Conservation (phyloP, 2,888 invertebrate species). For the Epistrophella euchroma region DNA sequence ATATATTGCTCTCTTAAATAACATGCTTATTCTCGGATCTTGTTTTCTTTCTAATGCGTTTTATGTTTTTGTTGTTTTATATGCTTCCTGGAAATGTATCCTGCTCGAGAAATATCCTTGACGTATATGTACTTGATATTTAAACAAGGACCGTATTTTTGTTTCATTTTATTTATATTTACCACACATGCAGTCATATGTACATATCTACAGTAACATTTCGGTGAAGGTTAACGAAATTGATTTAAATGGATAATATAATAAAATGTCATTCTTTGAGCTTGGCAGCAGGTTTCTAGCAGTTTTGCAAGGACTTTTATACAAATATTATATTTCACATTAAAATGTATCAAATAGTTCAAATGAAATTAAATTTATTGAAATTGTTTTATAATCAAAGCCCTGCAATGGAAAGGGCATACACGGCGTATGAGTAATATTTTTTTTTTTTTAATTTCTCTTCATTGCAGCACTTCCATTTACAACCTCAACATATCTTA, state of each 20-base stretch:
- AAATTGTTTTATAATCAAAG: background rate
- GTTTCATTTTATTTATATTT: background rate
- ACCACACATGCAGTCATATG: background rate
- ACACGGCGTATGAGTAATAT: slow-evolving; percentile 48
- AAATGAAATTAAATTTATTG: background rate
- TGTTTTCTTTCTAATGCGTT: background rate
- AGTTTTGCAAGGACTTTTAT: background rate
- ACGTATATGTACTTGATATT: slow-evolving; percentile 9
- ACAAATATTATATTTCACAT: background rate
- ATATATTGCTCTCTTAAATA: slow-evolving; percentile 55
- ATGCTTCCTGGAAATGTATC: slow-evolving; percentile 11
- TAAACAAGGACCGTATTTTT: slow-evolving; percentile 5
- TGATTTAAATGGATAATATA: slow-evolving; percentile 39
- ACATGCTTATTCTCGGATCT: slow-evolving; percentile 28
- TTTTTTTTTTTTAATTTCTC: slow-evolving; percentile 28
- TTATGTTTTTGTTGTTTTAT: slow-evolving; percentile 9
- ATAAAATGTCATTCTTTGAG: slow-evolving; percentile 20
- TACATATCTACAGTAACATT: background rate
- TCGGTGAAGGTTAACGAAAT: slow-evolving; percentile 19
- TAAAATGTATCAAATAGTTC: background rate
- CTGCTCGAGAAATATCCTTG: slow-evolving; percentile 35
- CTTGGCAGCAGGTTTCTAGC: background rate
- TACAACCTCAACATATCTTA: slow-evolving; percentile 78
- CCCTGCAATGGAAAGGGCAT: background rate
- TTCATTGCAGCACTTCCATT: slow-evolving; percentile 81